Percentiles rank a stretch among this genome's conserved stretches.
phyloP scores from a whole-genome alignment of 2,888 invertebrate genomes.

The Chesias legatella region DNA sequence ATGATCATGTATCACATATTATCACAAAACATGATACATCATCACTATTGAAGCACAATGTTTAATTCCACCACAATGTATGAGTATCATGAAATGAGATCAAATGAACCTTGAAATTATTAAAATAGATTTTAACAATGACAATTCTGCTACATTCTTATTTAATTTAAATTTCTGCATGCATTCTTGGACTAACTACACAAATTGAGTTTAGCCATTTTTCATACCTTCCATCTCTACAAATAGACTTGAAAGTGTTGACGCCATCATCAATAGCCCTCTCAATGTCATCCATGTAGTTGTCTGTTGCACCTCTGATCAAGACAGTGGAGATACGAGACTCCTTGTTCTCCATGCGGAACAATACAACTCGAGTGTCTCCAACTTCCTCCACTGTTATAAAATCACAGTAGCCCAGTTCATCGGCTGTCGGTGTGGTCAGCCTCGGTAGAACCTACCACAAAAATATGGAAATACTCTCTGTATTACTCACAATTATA shows the following conservation, averaged over 20 bases:
- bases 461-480: no score
- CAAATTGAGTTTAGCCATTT: neutral
- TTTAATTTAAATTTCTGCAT: no score
- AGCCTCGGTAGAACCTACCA: conserved; percentile 81
- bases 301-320: conserved; percentile 97
- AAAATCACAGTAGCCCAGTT: conserved; percentile 94
- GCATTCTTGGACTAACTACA: no score
- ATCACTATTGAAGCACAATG: no score
- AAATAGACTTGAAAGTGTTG: conserved; percentile 97
- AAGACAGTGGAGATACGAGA: conserved; percentile 96
- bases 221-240: conserved; percentile 83
- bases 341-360: conserved; percentile 90
- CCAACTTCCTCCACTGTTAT: conserved; percentile 96
- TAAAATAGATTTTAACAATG: no score
- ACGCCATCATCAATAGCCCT: conserved; percentile 99
- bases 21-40: no score
- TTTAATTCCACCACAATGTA: no score
- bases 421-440: conserved; percentile 91
- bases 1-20: no score
- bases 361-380: conserved; percentile 96
- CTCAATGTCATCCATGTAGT: conserved; percentile 99
- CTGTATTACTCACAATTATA: no score
- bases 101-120: no score
- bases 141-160: no score
- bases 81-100: no score